Evolutionary conservation across 1,140 invertebrate genomes (phyloP), one percentile per base, ranked within the genome.

Genomic region (Dendrolimus kikuchii): DNA sequence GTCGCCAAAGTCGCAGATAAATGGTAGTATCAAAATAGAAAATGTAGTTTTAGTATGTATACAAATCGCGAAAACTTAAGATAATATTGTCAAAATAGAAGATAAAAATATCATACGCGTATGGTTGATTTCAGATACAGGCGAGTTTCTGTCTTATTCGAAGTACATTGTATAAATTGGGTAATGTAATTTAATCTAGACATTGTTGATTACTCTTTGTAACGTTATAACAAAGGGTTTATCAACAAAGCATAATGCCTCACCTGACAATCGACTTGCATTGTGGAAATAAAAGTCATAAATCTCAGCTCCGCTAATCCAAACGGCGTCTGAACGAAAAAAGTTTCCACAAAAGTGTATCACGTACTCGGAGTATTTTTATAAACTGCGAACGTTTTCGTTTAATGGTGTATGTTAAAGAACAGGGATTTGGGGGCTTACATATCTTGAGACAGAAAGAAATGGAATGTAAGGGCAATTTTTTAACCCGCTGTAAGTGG

Each of bases 271-370:
- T 51, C 53, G 53, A 38, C 47, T 51, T 53, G 40, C 49, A n/a
- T 40, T 55, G 10, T 46, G 51, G 45, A 53, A 60, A 61, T 51
- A 62, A 55, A 57, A 65, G 51, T 59, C 58, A 74, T 77, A 79
- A 79, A 79, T 79, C 70, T 73, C 61, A 60, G 53, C 60, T 56
- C 62, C 57, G 53, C 67, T 77, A 74, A 77, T 64, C 70, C 65
- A 57, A 74, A 69, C 63, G 55, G 59, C 63, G 61, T 63, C 58
- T 56, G 47, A 48, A 69, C 69, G 62, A 66, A 71, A 76, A 74
- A 68, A 64, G 47, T 40, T 9, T 53, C 46, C 49, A 47, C 46
- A 53, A 54, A 68, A 66, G 53, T 60, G 57, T 62, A 68, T 68
- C 74, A 71, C 70, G 67, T 73, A 70, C 59, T 8, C n/a, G 55